These are phyloP conservation scores for Sinocyclocheilus anophthalmus DNA, from an alignment of 2,113 vertebrate genomes.

Conservation along the genomic window DNA sequence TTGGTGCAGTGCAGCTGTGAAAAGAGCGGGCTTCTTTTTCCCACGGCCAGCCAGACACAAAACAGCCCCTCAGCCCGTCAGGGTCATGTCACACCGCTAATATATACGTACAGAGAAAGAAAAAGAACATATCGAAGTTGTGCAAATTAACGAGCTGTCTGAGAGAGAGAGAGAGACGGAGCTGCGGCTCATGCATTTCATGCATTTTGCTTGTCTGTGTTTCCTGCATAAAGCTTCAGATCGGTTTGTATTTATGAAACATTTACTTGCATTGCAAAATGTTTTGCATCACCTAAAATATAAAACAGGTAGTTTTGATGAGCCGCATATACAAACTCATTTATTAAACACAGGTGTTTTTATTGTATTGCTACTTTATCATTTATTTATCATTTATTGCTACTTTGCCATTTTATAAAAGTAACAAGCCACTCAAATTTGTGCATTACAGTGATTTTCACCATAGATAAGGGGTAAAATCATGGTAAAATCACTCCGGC, in stretches of 20 bases:
- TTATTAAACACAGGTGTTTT: neutral
- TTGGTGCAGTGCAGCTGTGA: conserved; percentile 88
- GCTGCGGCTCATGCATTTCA: neutral
- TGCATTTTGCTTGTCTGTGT: neutral
- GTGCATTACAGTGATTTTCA: neutral
- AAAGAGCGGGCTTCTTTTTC: conserved; percentile 89
- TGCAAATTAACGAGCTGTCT: conserved; percentile 81
- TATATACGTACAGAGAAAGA: conserved; percentile 77
- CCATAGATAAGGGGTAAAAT: neutral
- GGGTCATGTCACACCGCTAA: conserved; percentile 88
- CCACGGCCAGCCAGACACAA: conserved; percentile 87
- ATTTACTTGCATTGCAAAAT: neutral
- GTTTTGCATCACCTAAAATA: neutral
- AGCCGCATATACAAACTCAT: too few relatives aligned
- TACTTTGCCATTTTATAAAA: too few relatives aligned
- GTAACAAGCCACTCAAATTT: neutral
- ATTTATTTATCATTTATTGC: too few relatives aligned
- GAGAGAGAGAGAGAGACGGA: conserved; percentile 45
- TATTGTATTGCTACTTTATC: too few relatives aligned
- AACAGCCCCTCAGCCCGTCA: conserved; percentile 78
- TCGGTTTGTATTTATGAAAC: too few relatives aligned
- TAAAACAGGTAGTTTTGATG: too few relatives aligned
- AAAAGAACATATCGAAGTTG: conserved; percentile 68
- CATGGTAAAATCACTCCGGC: too few relatives aligned
- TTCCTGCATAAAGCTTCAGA: neutral